Evolutionary conservation across 1,140 invertebrate species (phyloP).

Genomic region (Drusus annulatus): DNA sequence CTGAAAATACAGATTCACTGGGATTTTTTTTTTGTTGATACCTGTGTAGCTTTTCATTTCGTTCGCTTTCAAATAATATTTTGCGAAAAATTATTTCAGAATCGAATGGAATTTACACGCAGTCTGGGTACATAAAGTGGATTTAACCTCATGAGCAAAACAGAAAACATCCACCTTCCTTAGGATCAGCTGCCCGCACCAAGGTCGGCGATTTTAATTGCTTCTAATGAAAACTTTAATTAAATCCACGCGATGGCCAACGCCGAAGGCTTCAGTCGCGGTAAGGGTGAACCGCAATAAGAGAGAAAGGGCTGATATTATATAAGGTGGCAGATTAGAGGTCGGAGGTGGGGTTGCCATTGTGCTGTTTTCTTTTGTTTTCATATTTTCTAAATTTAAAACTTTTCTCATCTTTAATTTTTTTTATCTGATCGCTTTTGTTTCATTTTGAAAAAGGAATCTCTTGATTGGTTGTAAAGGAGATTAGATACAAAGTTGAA

Average conservation of each 20-base stretch:
- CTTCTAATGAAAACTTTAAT: conserved; percentile 52
- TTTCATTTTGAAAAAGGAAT: too few relatives aligned
- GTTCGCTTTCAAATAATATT: too few relatives aligned
- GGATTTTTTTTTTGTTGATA: too few relatives aligned
- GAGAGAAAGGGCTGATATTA: neutral
- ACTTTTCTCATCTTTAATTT: neutral
- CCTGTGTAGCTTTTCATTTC: too few relatives aligned
- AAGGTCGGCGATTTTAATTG: conserved; percentile 39
- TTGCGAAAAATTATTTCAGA: too few relatives aligned
- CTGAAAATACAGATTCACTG: too few relatives aligned
- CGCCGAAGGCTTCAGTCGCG: neutral
- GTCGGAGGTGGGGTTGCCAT: neutral
- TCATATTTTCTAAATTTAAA: neutral
- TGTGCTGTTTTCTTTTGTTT: neutral
- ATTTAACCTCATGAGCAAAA: neutral
- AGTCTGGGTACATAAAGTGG: too few relatives aligned
- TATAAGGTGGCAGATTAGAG: conserved; percentile 27
- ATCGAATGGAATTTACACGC: too few relatives aligned
- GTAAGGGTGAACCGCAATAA: neutral
- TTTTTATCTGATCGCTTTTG: too few relatives aligned
- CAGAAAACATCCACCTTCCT: neutral
- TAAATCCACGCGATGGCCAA: conserved; percentile 25
- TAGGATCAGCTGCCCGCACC: neutral
- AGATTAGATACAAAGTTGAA: too few relatives aligned
- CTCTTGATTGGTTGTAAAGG: too few relatives aligned